These are phyloP conservation scores for Chrysocyon brachyurus DNA, from an alignment of 2,797 vertebrate genomes.

Conservation along the genomic window DNA sequence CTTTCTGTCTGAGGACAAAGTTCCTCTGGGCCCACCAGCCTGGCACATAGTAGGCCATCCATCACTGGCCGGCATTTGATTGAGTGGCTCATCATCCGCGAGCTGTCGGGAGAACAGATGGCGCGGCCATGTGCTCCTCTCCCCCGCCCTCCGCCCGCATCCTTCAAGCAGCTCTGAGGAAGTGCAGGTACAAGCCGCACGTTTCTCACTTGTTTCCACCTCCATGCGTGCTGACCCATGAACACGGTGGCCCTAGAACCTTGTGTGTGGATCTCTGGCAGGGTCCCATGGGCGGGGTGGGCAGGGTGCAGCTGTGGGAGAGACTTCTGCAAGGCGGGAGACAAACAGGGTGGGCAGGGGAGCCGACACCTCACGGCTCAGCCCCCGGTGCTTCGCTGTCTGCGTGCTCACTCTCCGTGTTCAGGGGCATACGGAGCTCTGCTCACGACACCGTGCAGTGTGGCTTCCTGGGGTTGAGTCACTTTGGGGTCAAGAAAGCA, in stretches of 20 bases:
- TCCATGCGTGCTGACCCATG: accelerated
- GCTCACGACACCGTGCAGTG: accelerated
- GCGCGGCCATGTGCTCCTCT: neutral
- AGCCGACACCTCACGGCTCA: accelerated
- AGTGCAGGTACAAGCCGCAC: neutral
- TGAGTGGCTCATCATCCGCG: accelerated
- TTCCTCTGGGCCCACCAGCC: neutral
- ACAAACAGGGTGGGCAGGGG: neutral
- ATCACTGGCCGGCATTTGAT: neutral
- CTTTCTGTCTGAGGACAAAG: slow-evolving; percentile 7
- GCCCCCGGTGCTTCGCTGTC: accelerated
- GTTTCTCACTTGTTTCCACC: accelerated
- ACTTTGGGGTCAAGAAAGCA: neutral
- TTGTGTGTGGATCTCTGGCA: accelerated
- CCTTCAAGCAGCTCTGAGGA: accelerated
- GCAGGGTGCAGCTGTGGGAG: neutral
- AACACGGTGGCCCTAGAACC: neutral
- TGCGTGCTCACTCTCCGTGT: neutral
- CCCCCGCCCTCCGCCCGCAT: neutral
- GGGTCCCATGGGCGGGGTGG: neutral
- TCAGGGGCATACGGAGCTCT: accelerated
- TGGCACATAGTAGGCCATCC: neutral
- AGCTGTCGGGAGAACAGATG: slow-evolving; percentile 54
- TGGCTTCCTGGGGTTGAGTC: neutral
- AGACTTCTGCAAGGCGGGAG: accelerated